These are phyloP conservation scores for Chlorops oryzae DNA, from an alignment of 1,140 invertebrate genomes.

Conservation along the genomic window DNA sequence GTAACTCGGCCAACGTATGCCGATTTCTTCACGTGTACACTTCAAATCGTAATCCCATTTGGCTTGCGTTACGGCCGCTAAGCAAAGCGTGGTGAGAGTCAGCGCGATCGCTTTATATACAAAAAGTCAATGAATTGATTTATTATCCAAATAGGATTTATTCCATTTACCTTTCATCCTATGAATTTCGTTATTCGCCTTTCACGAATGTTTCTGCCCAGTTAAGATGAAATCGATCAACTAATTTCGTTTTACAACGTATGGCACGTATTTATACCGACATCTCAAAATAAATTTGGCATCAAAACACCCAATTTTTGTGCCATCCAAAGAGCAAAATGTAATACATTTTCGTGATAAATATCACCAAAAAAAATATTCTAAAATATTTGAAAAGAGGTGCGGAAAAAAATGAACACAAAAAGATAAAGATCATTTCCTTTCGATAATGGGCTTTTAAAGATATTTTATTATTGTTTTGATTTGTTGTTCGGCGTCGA, in stretches of 20 bases:
- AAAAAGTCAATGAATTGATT: background rate
- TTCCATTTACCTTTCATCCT: constrained; percentile 31
- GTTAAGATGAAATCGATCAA: constrained; percentile 28
- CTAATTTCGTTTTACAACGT: constrained; percentile 18
- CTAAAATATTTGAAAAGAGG: too few relatives aligned
- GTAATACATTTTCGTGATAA: too few relatives aligned
- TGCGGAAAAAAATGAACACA: too few relatives aligned
- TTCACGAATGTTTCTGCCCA: constrained; percentile 22
- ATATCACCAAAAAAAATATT: too few relatives aligned
- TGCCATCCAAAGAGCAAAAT: too few relatives aligned
- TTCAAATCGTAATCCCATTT: constrained; percentile 29
- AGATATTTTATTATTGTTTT: too few relatives aligned
- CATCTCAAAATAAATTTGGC: too few relatives aligned
- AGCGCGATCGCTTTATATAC: constrained; percentile 25
- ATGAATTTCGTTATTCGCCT: background rate
- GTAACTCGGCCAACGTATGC: constrained; percentile 44
- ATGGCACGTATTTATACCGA: constrained; percentile 38
- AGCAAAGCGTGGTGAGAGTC: constrained; percentile 21
- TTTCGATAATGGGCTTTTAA: too few relatives aligned
- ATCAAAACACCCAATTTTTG: too few relatives aligned
- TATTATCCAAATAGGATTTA: background rate
- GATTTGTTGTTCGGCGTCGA: too few relatives aligned
- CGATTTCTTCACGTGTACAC: constrained; percentile 31
- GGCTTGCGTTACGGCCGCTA: constrained; percentile 29
- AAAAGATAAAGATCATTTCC: too few relatives aligned